Base-by-base conservation (phyloP, 2,797 vertebrate species). In the Oreonectes daqikongensis region DNA sequence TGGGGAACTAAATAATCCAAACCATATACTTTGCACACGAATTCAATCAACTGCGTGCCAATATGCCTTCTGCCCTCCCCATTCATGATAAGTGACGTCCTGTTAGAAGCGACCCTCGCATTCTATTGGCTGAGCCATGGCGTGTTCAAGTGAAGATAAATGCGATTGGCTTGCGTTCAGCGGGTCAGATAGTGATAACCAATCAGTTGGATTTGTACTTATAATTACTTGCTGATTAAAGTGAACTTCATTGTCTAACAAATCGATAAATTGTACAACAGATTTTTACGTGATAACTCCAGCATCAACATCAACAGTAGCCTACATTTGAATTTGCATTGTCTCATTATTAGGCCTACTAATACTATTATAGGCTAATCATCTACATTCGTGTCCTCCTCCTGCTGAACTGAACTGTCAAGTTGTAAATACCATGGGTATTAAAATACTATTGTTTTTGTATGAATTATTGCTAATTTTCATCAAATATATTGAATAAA, bases 111-210 rank as follows among this genome's bases (percentile, higher is more conserved):
- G n/a, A 53, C 44, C n/a, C 35, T 48, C 9, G 26, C 11, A 26
- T 66, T 15, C 26, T 38, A 72, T 72, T 71, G 76, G 76, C 52
- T 30, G 11, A 78, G 44, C 57, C 67, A 72, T 78, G 59, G 76
- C 76, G 38, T 78, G 76, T 59, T 78, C 69, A 30, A 65, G 22
- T 28, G 12, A 66, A 65, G 59, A 53, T n/a, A 38, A 26, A 64
- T 78, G 18, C 69, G 50, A 78, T 72, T 78, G 77, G 75, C 57
- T 70, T 26, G 53, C 42, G 28, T 8, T 50, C 17, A n/a, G 48
- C 3, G 8, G 18, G 48, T n/a, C 48, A n/a, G 7, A 2, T 50
- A n/a, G 2, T 2, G 48, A 50, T 10, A 20, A 20, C 48, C 48
- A 50, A 50, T 50, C 48, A 8, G 48, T 7, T 50, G 48, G 18